phyloP scores from a whole-genome alignment of 2,888 invertebrate genomes.

The Dromius quadrimaculatus region DNA sequence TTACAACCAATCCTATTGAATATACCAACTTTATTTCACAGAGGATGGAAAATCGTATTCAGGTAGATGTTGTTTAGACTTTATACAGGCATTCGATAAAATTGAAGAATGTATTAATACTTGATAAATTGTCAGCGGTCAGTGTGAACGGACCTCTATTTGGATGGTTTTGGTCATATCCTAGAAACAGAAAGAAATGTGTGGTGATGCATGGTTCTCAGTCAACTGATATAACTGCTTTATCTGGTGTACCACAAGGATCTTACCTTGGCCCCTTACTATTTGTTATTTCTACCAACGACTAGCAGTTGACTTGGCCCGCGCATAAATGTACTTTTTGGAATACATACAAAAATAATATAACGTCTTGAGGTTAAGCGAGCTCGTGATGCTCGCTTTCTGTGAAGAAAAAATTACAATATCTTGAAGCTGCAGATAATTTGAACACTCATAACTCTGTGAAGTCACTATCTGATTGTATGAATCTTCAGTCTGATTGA shows the following conservation, averaged over 20 bases:
- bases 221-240: conserved; percentile 40
- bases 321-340: not conserved
- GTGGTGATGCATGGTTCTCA: conserved; percentile 47
- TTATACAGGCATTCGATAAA: no score
- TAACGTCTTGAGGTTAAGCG: no score
- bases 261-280: conserved; percentile 53
- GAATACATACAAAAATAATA: no score
- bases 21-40: conserved; percentile 52
- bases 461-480: not conserved
- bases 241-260: conserved; percentile 55
- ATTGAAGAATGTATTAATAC: no score
- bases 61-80: no score
- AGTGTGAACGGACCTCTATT: conserved; percentile 52
- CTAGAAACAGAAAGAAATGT: conserved; percentile 42
- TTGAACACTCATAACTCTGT: not conserved
- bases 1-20: not conserved
- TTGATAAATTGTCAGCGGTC: conserved; percentile 48
- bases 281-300: conserved; percentile 44
- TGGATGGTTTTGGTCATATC: conserved; percentile 53
- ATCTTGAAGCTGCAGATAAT: no score
- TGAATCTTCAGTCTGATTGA: not conserved
- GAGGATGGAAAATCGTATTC: no score
- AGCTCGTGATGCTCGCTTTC: no score
- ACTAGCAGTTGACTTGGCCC: not conserved
- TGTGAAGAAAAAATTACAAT: no score